Evolutionary conservation across 2,113 vertebrate species (phyloP), one percentile per base, ranked within the genome.

Genomic region (Scomber scombrus): DNA sequence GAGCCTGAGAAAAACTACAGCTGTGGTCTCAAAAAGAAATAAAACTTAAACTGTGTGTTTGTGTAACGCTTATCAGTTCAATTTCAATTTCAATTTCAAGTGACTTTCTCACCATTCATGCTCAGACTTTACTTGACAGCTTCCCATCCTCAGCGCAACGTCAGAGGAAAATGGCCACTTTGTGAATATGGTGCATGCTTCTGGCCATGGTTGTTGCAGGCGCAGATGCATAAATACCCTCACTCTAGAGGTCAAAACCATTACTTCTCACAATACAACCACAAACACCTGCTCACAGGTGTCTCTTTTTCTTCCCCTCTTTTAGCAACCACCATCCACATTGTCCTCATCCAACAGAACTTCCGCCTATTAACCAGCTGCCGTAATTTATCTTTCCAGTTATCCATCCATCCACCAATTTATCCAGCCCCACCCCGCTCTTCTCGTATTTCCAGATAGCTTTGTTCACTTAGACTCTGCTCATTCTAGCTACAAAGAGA

Each of bases 401-500:
- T 74, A 77, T 81, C 54, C 61, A 71, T 84, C 76, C 58, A 75
- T 83, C 80, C 61, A 85, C 56, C 80, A 68, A 74, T 84, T 70
- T 57, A 85, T 82, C 75, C 71, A 65, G 23, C 75, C 65, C 49
- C 49, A 51, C 54, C 46, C 23, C 71, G 10, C 63, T 60, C 64
- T 60, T 72, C 71, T 81, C 55, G 45, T 75, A 84, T 84, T 83
- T 78, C 80, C 85, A 79, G 76, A 90, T 69, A 51, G 54, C 34
- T 31, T 70, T 23, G 67, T 73, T 74, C 12, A 11, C 69, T 75
- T 54, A 1, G 15, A 73, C 78, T 87, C 51, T 4, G 23, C 80
- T 86, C 78, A 60, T 83, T 85, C 72, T 52, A 57, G 76, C 70
- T 81, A 80, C 82, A 89, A 85, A 91, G 77, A 82, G 64, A 90